phyloP scores from a whole-genome alignment of 2,888 invertebrate genomes.

The Drosophila mayaguana region DNA sequence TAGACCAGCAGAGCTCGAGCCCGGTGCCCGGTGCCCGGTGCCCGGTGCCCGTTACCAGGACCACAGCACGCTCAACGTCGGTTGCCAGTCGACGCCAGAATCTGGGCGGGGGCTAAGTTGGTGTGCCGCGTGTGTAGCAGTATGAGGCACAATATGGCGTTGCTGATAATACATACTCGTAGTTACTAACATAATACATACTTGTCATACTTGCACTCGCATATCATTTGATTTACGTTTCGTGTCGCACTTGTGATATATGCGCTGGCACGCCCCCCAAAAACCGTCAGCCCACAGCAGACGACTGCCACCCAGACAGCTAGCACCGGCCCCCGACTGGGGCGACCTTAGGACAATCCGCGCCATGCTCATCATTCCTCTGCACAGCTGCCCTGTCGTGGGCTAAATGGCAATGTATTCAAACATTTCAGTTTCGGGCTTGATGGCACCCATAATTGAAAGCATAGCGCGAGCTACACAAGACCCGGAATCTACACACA shows the following conservation, averaged over 20 bases:
- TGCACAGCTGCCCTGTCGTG: slow-evolving; percentile 35
- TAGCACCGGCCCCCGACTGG: background rate
- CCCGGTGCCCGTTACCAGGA: slow-evolving; percentile 14
- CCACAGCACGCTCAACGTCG: slow-evolving; percentile 38
- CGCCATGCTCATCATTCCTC: slow-evolving; percentile 33
- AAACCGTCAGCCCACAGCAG: background rate
- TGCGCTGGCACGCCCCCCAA: slow-evolving; percentile 58
- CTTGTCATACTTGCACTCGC: slow-evolving; percentile 78
- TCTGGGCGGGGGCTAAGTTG: background rate
- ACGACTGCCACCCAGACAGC: background rate
- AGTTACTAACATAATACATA: slow-evolving; percentile 76
- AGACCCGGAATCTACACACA: slow-evolving; percentile 29
- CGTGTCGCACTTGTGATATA: slow-evolving; percentile 76
- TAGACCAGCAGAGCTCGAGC: slow-evolving; percentile 5
- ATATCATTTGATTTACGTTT: slow-evolving; percentile 77
- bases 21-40: slow-evolving; percentile 14
- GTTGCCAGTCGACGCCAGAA: background rate
- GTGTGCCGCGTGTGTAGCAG: background rate
- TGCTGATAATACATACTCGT: slow-evolving; percentile 69
- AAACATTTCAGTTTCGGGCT: slow-evolving; percentile 76
- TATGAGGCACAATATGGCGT: slow-evolving; percentile 59
- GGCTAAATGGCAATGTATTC: slow-evolving; percentile 75
- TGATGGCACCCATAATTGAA: slow-evolving; percentile 73
- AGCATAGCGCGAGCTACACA: slow-evolving; percentile 52
- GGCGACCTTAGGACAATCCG: slow-evolving; percentile 6